Evolutionary conservation across 2,888 invertebrate genomes (phyloP), one percentile per base, ranked within the genome.

Genomic region (Drosophila borealis): DNA sequence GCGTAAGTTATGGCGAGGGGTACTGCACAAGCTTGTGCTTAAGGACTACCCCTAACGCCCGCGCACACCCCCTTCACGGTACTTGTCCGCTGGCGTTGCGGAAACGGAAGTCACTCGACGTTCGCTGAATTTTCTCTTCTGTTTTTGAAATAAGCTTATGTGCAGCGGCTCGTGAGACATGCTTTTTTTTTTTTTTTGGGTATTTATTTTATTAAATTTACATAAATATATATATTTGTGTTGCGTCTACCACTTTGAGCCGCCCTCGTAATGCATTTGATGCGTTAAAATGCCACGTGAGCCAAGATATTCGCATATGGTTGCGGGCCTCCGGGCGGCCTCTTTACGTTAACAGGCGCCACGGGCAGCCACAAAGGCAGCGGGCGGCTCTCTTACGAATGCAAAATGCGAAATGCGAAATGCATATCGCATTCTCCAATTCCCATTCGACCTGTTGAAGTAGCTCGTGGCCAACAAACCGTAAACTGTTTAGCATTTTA

Each of bases 91-190:
- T 63, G 53, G 29, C 59, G 65, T 50, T 70, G 69, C 89, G 89
- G 90, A 89, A 90, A 70, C 88, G 89, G 89, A 89, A 90, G 76
- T 87, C 87, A 89, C 87, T 88, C 81, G 70, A 74, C 77, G 72
- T 50, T 17, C 25, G 21, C 17, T 44, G 51, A 14, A 5, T 34
- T 37, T 21, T 33, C n/a, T 29, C 34, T 42, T 57, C 36, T 46
- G 66, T 70, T 25, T 53, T 44, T 25, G 45, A 67, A 81, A 83
- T 86, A 86, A 86, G 82, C 84, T 53, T 14, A 71, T 86, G 81
- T 79, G 66, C 83, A 82, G 86, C 70, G 62, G 60, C 63, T 71
- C 68, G 83, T 70, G 65, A 64, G 62, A 70, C 48, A 61, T 29
- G 34, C 29, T 37, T 49, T 55, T 36, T 37, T 49, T 55, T 60